These are phyloP conservation scores for Chorisops tibialis DNA, from an alignment of 2,888 invertebrate genomes.

Conservation along the genomic window DNA sequence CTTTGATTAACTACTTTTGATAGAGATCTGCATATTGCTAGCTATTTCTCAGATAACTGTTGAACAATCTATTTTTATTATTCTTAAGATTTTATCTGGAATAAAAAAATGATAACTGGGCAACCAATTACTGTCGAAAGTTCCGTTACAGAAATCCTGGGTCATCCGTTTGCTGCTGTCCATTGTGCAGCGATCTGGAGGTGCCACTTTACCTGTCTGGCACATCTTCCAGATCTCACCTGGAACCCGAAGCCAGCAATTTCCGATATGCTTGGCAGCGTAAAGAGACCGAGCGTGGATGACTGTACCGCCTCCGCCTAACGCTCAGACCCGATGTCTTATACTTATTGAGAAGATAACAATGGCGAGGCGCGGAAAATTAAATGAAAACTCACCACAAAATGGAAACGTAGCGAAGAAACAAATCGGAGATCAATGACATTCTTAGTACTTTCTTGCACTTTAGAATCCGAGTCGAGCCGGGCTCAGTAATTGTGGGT, in stretches of 20 bases:
- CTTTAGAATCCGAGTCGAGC: background rate
- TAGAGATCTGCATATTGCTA: too few species aligned
- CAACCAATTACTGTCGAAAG: slow-evolving; percentile 18
- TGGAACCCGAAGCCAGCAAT: slow-evolving; percentile 9
- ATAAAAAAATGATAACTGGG: background rate
- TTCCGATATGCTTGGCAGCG: slow-evolving; percentile 16
- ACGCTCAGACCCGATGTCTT: too few species aligned
- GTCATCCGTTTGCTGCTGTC: too few species aligned
- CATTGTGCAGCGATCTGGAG: background rate
- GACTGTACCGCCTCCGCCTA: too few species aligned
- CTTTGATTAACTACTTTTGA: too few species aligned
- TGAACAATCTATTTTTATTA: too few species aligned
- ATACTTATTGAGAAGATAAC: background rate
- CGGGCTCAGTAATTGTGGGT: background rate
- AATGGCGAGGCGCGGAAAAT: slow-evolving; percentile 16
- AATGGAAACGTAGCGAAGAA: background rate
- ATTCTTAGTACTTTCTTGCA: background rate
- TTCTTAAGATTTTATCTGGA: too few species aligned
- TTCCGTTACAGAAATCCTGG: slow-evolving; percentile 18
- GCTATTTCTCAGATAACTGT: too few species aligned
- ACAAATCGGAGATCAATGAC: slow-evolving; percentile 18
- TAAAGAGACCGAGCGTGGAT: background rate
- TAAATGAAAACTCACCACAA: slow-evolving; percentile 17
- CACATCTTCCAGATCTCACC: slow-evolving; percentile 15
- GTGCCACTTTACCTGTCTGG: slow-evolving; percentile 18